phyloP scores from a whole-genome alignment of 1,140 invertebrate genomes.

The Diorhabda carinulata region DNA sequence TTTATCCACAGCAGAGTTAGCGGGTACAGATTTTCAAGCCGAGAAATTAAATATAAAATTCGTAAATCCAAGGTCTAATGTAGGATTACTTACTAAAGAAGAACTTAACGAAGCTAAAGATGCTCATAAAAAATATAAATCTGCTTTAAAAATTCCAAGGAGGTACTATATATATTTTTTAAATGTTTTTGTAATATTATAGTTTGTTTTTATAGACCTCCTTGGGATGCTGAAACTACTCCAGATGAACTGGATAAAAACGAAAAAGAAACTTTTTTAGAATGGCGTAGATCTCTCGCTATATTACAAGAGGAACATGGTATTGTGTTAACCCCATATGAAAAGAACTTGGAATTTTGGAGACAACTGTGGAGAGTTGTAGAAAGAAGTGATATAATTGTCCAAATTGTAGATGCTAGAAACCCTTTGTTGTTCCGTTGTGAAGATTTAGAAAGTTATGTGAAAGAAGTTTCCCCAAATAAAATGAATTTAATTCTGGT shows the following conservation, averaged over 20 bases:
- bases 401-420: constrained; percentile 95
- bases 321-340: constrained; percentile 90
- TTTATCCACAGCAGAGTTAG: constrained; percentile 87
- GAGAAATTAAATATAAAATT: constrained; percentile 87
- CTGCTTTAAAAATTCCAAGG: constrained; percentile 72
- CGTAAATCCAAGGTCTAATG: constrained; percentile 58
- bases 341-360: constrained; percentile 98
- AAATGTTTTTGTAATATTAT: background rate
- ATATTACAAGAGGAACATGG: constrained; percentile 75
- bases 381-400: constrained; percentile 90
- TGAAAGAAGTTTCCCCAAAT: constrained; percentile 72
- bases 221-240: constrained; percentile 72
- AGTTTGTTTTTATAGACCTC: constrained; percentile 58
- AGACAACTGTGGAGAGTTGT: constrained; percentile 97
- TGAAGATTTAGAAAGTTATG: constrained; percentile 91
- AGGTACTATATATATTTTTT: constrained; percentile 47
- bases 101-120: constrained; percentile 59
- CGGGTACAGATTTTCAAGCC: constrained; percentile 87
- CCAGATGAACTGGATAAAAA: constrained; percentile 70
- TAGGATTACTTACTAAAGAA: constrained; percentile 61
- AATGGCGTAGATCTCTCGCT: constrained; percentile 82
- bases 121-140: constrained; percentile 62
- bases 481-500: constrained; percentile 85
- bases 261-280: constrained; percentile 80
- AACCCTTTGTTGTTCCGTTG: constrained; percentile 94